Evolutionary conservation across 2,113 vertebrate species (phyloP), one percentile per base, ranked within the genome.

Genomic region (Pteruthius melanotis): DNA sequence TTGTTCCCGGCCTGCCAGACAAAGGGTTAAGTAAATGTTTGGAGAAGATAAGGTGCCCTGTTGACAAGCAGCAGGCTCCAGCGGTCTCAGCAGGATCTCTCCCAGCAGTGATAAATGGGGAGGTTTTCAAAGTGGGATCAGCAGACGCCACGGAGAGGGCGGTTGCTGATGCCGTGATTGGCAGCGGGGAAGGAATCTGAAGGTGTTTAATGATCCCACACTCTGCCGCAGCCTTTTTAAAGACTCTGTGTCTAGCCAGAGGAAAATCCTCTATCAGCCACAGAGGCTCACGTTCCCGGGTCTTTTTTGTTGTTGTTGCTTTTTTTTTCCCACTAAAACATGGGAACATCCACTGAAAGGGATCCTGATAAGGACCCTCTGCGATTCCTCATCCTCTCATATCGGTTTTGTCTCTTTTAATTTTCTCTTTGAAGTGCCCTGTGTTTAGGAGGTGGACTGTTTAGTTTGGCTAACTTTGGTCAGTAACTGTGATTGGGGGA

Each of bases 1-100:
- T 98, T 98, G 97, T 98, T 98, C 95, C 94, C 49, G 82, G 91
- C 91, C 98, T 97, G 97, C 97, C 98, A 98, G 98, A 98, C 97
- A 98, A 98, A 98, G 98, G 98, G 98, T 98, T 98, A 98, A 99
- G 98, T 98, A 98, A 98, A 99, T 98, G 94, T 98, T 98, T 98
- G 97, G 98, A 97, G 97, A 98, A 98, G 98, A 98, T 98, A 98
- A 98, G 98, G 95, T 96, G 97, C 97, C 98, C 98, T 95, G 91
- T 97, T 98, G 98, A 98, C 98, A 98, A 98, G 96, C 98, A 98
- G 97, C 98, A 98, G 98, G 97, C 98, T 98, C 98, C 98, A 95
- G 95, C 93, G 97, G 96, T 97, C 96, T 97, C 95, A 87, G 96
- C 93, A 93, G 87, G 89, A 93, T 95, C 94, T 93, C 90, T 94